These are phyloP conservation scores for Fundulus diaphanus DNA, from an alignment of 2,797 vertebrate species.

Conservation along the genomic window DNA sequence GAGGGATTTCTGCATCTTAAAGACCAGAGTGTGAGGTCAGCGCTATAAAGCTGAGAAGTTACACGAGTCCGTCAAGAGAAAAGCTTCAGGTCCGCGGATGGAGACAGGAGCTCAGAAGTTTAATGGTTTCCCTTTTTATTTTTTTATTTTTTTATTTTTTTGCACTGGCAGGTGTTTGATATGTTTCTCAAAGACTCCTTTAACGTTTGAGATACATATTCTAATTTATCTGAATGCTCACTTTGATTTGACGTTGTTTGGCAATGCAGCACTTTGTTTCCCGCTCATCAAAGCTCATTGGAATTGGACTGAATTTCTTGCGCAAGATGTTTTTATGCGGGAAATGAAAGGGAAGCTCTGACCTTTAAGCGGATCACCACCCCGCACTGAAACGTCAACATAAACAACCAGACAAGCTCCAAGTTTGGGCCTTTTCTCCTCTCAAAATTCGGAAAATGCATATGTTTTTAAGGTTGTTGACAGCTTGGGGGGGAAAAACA, in stretches of 20 bases:
- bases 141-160: conserved; percentile 3
- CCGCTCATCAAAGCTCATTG: background rate
- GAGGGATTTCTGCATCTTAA: conserved; percentile 12
- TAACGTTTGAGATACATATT: background rate
- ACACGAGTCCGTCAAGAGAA: conserved; percentile 42
- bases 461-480: conserved; percentile 69
- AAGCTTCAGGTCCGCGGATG: conserved; percentile 44
- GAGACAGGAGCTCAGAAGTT: conserved; percentile 47
- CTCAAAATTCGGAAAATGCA: conserved; percentile 8
- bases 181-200: no score
- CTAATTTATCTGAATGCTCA: background rate
- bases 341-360: conserved; percentile 38
- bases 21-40: conserved; percentile 14
- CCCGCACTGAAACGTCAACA: conserved; percentile 25
- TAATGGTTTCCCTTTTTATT: conserved; percentile 55
- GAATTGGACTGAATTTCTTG: conserved; percentile 44
- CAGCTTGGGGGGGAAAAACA: conserved; percentile 37
- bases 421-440: conserved; percentile 7
- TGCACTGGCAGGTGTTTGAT: conserved; percentile 48
- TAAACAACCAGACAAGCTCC: conserved; percentile 24
- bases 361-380: conserved; percentile 46
- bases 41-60: conserved; percentile 28
- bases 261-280: background rate
- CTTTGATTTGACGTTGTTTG: background rate
- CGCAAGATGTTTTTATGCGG: conserved; percentile 29